Evolutionary conservation across 1,140 invertebrate species (phyloP).

Genomic region (Atta texana): DNA sequence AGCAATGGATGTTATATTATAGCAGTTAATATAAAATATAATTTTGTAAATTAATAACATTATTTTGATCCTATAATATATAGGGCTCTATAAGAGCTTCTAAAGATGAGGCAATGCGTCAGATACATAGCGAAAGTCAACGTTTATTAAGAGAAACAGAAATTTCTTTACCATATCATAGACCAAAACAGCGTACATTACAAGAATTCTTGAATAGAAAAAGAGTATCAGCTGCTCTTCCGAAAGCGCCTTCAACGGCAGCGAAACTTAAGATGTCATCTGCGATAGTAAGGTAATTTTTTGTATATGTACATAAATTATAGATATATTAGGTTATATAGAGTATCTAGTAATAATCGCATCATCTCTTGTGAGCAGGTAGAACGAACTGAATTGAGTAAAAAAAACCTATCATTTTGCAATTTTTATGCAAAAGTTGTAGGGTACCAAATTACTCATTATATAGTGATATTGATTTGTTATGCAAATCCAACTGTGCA

Average conservation of each 20-base stretch:
- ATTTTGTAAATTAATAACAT: constrained; percentile 27
- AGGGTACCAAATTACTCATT: too few relatives aligned
- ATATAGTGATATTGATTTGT: too few relatives aligned
- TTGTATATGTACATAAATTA: constrained; percentile 23
- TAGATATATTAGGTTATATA: background rate
- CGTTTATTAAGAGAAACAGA: constrained; percentile 90
- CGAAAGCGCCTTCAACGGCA: constrained; percentile 79
- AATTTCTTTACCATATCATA: constrained; percentile 92
- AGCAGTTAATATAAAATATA: constrained; percentile 32
- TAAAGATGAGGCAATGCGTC: constrained; percentile 83
- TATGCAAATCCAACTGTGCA: too few relatives aligned
- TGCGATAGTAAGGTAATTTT: constrained; percentile 75
- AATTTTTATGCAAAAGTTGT: too few relatives aligned
- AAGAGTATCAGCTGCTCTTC: constrained; percentile 74
- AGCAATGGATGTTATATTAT: background rate
- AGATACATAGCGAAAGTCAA: constrained; percentile 88
- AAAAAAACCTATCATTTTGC: too few relatives aligned
- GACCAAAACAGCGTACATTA: constrained; percentile 90
- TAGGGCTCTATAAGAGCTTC: constrained; percentile 77
- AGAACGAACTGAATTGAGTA: too few relatives aligned
- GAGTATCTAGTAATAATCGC: too few relatives aligned
- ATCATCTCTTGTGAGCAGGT: too few relatives aligned
- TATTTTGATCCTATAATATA: constrained; percentile 40
- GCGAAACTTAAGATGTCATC: constrained; percentile 83
- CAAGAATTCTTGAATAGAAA: constrained; percentile 90